Base-by-base conservation (phyloP, 2,888 invertebrate genomes). In the Listrodromus nycthemerus region DNA sequence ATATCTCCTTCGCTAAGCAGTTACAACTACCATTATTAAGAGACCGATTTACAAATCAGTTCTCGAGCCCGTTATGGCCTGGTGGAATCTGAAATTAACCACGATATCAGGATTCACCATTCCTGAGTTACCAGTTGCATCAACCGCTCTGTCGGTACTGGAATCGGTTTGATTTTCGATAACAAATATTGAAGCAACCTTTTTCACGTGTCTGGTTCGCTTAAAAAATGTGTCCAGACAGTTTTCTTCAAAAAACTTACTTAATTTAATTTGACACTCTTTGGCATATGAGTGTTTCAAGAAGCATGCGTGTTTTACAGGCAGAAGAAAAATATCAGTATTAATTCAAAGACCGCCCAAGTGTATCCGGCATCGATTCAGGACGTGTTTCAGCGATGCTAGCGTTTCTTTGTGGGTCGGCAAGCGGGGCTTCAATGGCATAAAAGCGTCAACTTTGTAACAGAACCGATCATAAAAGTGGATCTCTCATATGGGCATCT, bases 381-480 rank as follows among this genome's bases (percentile, higher is more conserved):
- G 37, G 27, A 75, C 50, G 48, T 37, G 10, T 30, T 13, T 41
- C 21, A 30, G 37, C 50, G 66, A 82, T 52, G 73, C 70, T 27
- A 66, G 76, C 65, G 27, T 67, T 75, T 41, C 85, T 85, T 86
- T 86, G 86, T 85, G 77, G 86, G 45, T 73, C 78, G 83, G 75
- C 52, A 52, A 45, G 50, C 75, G 65, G 58, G 61, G 58, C 78
- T 50, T 76, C 78, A 58, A 71, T 55, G 41, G 66, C 80, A 90
- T 88, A 91, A 55, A 91, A 90, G 89, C 87, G 87, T 88, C 88
- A 91, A 91, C 90, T 89, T 91, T 90, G 91, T 91, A 91, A 89
- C 90, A 88, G 88, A 91, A 91, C 87, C 88, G 90, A 91, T 92
- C 92, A 90, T 93, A 92, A 93, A 93, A 92, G 81, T 91, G 69